Percentiles rank a stretch among this genome's conserved stretches.
These are phyloP conservation scores for Fistularia commersonii DNA, from an alignment of 2,797 vertebrate genomes.

Conservation along the genomic window DNA sequence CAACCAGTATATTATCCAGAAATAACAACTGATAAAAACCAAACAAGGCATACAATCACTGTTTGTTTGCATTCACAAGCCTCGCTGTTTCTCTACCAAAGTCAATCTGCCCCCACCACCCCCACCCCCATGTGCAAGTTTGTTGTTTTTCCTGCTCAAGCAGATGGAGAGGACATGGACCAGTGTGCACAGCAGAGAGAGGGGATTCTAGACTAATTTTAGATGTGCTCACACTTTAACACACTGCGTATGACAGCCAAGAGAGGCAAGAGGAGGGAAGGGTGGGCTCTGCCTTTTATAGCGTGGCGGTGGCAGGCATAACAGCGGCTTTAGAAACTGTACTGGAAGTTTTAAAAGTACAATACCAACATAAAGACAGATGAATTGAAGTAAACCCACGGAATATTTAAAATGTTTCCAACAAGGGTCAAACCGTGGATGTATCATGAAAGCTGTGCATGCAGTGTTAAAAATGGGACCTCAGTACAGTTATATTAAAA, in stretches of 20 bases:
- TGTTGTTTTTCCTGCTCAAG: slow-evolving; percentile 53
- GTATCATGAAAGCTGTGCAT: too few relatives aligned
- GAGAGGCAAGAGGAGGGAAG: slow-evolving; percentile 34
- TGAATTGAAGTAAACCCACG: too few relatives aligned
- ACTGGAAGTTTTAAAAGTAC: slow-evolving; percentile 8
- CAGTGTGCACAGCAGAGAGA: slow-evolving; percentile 52
- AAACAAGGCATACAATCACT: background rate
- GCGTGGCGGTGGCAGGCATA: slow-evolving; percentile 33
- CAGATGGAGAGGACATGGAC: slow-evolving; percentile 71
- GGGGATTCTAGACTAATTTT: slow-evolving; percentile 64
- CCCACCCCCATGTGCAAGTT: slow-evolving; percentile 22
- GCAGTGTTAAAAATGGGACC: too few relatives aligned
- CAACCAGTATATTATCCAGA: background rate
- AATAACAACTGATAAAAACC: slow-evolving; percentile 2
- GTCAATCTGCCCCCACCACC: slow-evolving; percentile 12
- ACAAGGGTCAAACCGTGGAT: too few relatives aligned
- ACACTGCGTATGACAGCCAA: slow-evolving; percentile 67
- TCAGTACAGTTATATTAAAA: too few relatives aligned
- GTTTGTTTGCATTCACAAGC: slow-evolving; percentile 3
- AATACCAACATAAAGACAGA: background rate
- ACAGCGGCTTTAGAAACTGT: slow-evolving; percentile 1
- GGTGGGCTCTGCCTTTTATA: slow-evolving; percentile 56
- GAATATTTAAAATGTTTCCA: too few relatives aligned
- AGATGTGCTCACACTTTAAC: slow-evolving; percentile 62
- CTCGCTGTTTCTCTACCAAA: background rate